phyloP scores from a whole-genome alignment of 1,140 invertebrate genomes.

The Calycopis cecrops region DNA sequence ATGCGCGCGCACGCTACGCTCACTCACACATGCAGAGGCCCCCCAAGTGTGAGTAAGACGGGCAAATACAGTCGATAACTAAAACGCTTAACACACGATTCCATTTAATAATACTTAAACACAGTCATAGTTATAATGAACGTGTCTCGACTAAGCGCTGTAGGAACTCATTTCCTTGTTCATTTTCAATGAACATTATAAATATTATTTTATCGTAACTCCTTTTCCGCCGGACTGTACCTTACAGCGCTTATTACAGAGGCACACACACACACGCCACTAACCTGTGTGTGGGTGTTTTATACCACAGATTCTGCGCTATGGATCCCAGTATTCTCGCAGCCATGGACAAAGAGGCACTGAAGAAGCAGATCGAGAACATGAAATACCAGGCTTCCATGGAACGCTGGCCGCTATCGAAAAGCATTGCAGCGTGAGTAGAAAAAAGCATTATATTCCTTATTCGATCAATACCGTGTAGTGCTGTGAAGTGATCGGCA shows the following conservation, averaged over 20 bases:
- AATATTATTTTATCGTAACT: background rate
- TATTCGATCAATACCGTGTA: slow-evolving; percentile 36
- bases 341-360: slow-evolving; percentile 97
- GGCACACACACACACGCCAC: slow-evolving; percentile 31
- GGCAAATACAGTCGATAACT: slow-evolving; percentile 41
- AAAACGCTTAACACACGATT: slow-evolving; percentile 24
- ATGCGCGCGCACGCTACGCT: slow-evolving; percentile 63
- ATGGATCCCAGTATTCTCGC: slow-evolving; percentile 93
- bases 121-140: too few relatives aligned
- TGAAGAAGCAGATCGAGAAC: slow-evolving; percentile 97
- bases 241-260: slow-evolving; percentile 29
- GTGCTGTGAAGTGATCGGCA: slow-evolving; percentile 53
- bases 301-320: slow-evolving; percentile 76
- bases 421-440: slow-evolving; percentile 96
- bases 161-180: too few relatives aligned
- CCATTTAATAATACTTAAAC: slow-evolving; percentile 1
- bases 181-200: background rate
- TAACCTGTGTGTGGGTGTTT: slow-evolving; percentile 62
- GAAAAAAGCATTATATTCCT: slow-evolving; percentile 27
- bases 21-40: slow-evolving; percentile 42
- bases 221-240: slow-evolving; percentile 24
- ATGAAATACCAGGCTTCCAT: slow-evolving; percentile 97
- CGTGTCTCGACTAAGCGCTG: too few relatives aligned
- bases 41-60: slow-evolving; percentile 50
- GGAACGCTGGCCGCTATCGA: slow-evolving; percentile 95